Evolutionary conservation across 2,113 vertebrate species (phyloP).

Genomic region (Bufo gargarizans): DNA sequence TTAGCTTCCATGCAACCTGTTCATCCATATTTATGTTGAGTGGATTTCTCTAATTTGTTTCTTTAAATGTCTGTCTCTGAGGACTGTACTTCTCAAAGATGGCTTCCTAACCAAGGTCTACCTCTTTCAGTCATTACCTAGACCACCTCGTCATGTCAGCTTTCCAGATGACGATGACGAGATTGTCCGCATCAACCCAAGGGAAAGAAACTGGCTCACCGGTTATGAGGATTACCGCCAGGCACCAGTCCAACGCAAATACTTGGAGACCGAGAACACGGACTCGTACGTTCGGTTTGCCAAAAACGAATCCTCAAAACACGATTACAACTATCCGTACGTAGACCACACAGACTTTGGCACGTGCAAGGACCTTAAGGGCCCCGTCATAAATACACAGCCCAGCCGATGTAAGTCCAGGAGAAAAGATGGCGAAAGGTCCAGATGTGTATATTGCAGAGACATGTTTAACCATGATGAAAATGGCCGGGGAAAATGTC

Average conservation of each 20-base stretch:
- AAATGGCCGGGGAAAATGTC: slow-evolving; percentile 89
- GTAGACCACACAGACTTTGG: slow-evolving; percentile 81
- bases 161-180: slow-evolving; percentile 93
- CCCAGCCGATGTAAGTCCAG: slow-evolving; percentile 82
- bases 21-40: too few relatives aligned
- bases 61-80: too few relatives aligned
- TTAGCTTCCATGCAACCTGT: too few relatives aligned
- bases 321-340: slow-evolving; percentile 94
- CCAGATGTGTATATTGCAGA: slow-evolving; percentile 91
- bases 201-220: slow-evolving; percentile 90
- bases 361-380: slow-evolving; percentile 81
- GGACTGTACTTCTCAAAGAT: not conserved
- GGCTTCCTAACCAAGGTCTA: slow-evolving; percentile 2
- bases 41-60: too few relatives aligned
- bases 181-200: slow-evolving; percentile 95
- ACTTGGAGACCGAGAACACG: slow-evolving; percentile 79
- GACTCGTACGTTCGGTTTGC: slow-evolving; percentile 92
- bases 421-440: slow-evolving; percentile 81
- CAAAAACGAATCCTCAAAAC: slow-evolving; percentile 89
- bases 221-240: slow-evolving; percentile 98
- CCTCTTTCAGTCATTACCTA: slow-evolving; percentile 71
- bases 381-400: slow-evolving; percentile 86
- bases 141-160: slow-evolving; percentile 84
- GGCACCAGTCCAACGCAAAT: slow-evolving; percentile 84
- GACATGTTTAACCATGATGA: slow-evolving; percentile 89